Base-by-base conservation (phyloP, 2,113 vertebrate species). In the Archilochus colubris region DNA sequence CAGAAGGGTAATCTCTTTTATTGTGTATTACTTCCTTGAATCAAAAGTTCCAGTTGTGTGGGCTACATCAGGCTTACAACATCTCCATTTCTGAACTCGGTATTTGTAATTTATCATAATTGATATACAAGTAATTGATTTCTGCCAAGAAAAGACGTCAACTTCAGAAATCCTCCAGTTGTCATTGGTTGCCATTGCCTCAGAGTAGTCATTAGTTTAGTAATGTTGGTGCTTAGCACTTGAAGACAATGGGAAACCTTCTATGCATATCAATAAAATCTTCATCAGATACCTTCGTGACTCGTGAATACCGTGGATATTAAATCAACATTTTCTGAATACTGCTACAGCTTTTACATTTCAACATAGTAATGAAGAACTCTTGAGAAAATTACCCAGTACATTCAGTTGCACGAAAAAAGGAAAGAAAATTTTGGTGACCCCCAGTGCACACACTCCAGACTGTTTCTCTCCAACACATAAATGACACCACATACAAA, bases 81-180 rank as follows among this genome's bases (percentile, higher is more conserved):
- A 63, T 8, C 4, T 78, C 57, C 3, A 33, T 91, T 91, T 86
- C 59, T 82, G n/a, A 83, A 77, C 27, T 38, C 43, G 30, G 22
- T 76, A 66, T 66, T 66, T 84, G 76, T 89, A 80, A 69, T 92
- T 95, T 90, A 70, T 48, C 25, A 15, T 78, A 84, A 83, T 38
- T 77, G 17, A 21, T 40, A 59, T 12, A 38, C 4, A 40, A 77
- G 18, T 43, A 82, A 77, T 76, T 63, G 19, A 63, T 86, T 91
- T 88, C 51, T 58, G 73, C 40, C n/a, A 73, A 73, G 73, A 94
- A 64, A 20, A 82, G 54, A 82, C 0, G 3, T 77, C 64, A 92
- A 44, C 44, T 83, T 88, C 72, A 58, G n/a, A 91, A 91, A 86
- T 83, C 28, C 64, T 81, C 44, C 17, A 18, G 19, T 16, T 53